Conservation (phyloP, 2,888 invertebrate genomes). For the Acanthopleura granulata region DNA sequence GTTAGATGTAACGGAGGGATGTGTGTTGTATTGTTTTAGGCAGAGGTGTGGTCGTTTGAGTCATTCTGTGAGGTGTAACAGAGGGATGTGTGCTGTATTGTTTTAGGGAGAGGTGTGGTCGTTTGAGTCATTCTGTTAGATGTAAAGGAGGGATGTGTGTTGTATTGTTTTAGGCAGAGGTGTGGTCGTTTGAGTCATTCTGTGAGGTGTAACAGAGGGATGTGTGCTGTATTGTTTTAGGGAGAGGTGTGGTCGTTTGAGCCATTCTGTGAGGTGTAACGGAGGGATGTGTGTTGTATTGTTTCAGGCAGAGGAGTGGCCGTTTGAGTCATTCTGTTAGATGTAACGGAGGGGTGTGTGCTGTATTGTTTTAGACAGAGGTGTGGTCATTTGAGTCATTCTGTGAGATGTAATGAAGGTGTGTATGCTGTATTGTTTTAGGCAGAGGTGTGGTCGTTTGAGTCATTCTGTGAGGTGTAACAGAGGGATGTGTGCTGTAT, state of each 20-base stretch:
- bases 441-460: conserved; percentile 86
- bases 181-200: too few relatives aligned
- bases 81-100: conserved; percentile 78
- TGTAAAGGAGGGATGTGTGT: too few relatives aligned
- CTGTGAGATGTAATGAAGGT: background rate
- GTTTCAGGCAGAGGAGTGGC: conserved; percentile 82
- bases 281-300: too few relatives aligned
- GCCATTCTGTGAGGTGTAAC: too few relatives aligned
- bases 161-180: too few relatives aligned
- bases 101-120: too few relatives aligned
- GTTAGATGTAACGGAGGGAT: background rate
- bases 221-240: background rate
- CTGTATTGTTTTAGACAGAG: conserved; percentile 76
- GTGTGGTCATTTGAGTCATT: too few relatives aligned
- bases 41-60: conserved; percentile 51
- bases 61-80: conserved; percentile 89
- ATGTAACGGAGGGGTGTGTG: conserved; percentile 88
- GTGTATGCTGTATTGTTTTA: conserved; percentile 50
- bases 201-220: too few relatives aligned
- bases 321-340: conserved; percentile 88
- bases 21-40: conserved; percentile 56
- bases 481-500: too few relatives aligned
- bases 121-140: too few relatives aligned
- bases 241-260: too few relatives aligned
- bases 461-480: conserved; percentile 81